Conservation (phyloP, 2,797 vertebrate species). For the Diplodus puntazzo region DNA sequence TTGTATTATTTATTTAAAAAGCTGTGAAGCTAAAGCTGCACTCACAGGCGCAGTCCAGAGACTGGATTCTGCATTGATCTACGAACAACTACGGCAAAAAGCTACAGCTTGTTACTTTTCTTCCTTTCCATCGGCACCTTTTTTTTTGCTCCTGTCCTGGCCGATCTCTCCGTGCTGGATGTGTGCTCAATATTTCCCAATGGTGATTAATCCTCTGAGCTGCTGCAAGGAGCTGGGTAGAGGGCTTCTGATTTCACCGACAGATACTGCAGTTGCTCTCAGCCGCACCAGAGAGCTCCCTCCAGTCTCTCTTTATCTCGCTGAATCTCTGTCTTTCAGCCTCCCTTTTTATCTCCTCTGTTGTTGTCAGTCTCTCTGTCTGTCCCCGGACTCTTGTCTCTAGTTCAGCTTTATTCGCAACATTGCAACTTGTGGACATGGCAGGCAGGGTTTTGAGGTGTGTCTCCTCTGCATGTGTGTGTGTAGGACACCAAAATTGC, state of each 20-base stretch:
- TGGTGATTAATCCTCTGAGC: conserved; percentile 84
- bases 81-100: conserved; percentile 69
- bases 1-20: conserved; percentile 89
- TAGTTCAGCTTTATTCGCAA: conserved; percentile 46
- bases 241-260: conserved; percentile 74
- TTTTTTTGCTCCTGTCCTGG: conserved; percentile 50
- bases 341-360: conserved; percentile 16
- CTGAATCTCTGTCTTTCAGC: conserved; percentile 31
- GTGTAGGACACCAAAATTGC: conserved; percentile 97
- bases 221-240: conserved; percentile 64
- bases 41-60: conserved; percentile 76
- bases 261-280: conserved; percentile 78
- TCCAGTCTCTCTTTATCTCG: conserved; percentile 46
- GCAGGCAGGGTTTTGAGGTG: conserved; percentile 68
- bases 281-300: conserved; percentile 58
- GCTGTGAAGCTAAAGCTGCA: conserved; percentile 77
- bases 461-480: conserved; percentile 75
- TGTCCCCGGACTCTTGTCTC: conserved; percentile 37
- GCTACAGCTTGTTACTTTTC: conserved; percentile 70
- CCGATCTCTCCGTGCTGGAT: conserved; percentile 72
- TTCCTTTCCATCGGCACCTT: conserved; percentile 46
- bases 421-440: conserved; percentile 65
- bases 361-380: conserved; percentile 36
- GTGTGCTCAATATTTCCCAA: conserved; percentile 81
- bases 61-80: conserved; percentile 73